Percentiles rank a stretch among this genome's conserved stretches.
Conservation (phyloP, 2,113 vertebrate genomes). For the Oenanthe melanoleuca region DNA sequence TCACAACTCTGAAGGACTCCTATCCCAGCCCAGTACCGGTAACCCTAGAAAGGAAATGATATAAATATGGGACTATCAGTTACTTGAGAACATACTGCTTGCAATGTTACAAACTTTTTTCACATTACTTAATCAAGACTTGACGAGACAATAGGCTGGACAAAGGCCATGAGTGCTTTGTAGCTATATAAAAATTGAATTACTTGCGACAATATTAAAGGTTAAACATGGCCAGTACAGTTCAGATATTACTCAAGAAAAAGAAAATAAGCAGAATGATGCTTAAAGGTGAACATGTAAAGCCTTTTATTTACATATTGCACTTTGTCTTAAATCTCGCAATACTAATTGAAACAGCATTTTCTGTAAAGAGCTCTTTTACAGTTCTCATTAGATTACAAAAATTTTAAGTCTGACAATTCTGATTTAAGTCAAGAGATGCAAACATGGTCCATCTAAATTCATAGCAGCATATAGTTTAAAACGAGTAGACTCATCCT, state of each 20-base stretch:
- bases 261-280: not conserved
- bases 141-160: not conserved
- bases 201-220: not conserved
- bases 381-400: not conserved
- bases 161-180: not conserved
- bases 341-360: not conserved
- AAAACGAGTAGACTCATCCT: not conserved
- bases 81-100: not conserved
- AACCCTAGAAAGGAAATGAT: slow-evolving; percentile 80
- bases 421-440: not conserved
- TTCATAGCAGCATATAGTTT: not conserved
- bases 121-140: not conserved
- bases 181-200: not conserved
- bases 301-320: not conserved
- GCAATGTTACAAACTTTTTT: not conserved
- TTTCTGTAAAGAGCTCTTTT: not conserved
- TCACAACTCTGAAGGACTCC: slow-evolving; percentile 98
- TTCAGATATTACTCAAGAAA: not conserved
- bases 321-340: not conserved
- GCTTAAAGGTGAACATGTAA: not conserved
- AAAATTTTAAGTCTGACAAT: not conserved
- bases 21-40: slow-evolving; percentile 96
- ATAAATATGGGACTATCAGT: not conserved
- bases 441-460: not conserved
- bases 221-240: not conserved